A percentile compares a stretch with the other conserved stretches of the same genome.
Evolutionary conservation across 2,888 invertebrate species (phyloP).

Genomic region (Thyatira batis): DNA sequence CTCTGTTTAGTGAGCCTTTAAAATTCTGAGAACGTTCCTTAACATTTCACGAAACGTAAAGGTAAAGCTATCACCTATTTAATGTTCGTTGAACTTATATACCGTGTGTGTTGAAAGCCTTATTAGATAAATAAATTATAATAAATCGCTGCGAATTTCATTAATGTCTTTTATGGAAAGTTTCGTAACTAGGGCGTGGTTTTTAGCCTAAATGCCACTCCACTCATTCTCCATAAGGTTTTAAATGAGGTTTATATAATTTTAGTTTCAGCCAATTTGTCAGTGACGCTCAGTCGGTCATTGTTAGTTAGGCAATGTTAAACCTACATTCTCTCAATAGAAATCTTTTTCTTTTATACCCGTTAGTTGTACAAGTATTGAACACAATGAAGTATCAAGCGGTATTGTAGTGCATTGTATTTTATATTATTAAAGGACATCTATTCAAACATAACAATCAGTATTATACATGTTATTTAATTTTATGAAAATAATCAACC

Average conservation of each 20-base stretch:
- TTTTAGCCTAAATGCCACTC: not conserved
- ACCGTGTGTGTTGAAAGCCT: not conserved
- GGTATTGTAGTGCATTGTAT: not conserved
- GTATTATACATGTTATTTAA: no score
- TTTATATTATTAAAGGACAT: not conserved
- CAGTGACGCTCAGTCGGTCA: not conserved
- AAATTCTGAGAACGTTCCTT: not conserved
- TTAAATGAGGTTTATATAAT: not conserved
- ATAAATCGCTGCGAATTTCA: slow-evolving; percentile 7
- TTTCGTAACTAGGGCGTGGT: slow-evolving; percentile 10
- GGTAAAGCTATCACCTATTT: not conserved
- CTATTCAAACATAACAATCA: no score
- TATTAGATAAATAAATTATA: not conserved
- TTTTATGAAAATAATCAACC: no score
- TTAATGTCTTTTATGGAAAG: slow-evolving; percentile 8
- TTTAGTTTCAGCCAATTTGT: not conserved
- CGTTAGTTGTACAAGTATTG: not conserved
- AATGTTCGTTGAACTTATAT: not conserved
- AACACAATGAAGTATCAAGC: not conserved
- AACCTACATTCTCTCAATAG: not conserved
- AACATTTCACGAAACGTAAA: not conserved
- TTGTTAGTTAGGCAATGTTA: not conserved
- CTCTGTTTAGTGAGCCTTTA: not conserved
- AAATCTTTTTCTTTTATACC: not conserved
- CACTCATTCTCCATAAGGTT: not conserved